Evolutionary conservation across 2,888 invertebrate genomes (phyloP), one percentile per base, ranked within the genome.

Genomic region (Melanchra persicariae): DNA sequence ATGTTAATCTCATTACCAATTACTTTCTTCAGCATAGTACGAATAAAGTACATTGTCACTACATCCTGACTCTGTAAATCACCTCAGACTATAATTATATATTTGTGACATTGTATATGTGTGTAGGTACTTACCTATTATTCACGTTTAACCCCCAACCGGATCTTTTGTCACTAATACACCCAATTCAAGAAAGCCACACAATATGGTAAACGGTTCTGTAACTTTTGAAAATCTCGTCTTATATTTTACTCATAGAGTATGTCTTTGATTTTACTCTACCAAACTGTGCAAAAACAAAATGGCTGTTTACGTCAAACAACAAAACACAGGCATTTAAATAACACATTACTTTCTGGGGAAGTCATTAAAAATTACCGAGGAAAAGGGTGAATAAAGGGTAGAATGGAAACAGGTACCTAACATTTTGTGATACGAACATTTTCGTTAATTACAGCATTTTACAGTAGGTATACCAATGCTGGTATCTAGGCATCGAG

Each of bases 351-450:
- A 72, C 24, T 60, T 64, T 45, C 24, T 52, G 51, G 26, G 12
- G 8, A 0, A 8, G 7, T 61, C 66, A 72, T 77, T 72, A 72
- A 76, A 65, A 71, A 65, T 71, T 77, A 52, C 45, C 15, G 55
- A 47, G 12, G 47, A 59, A 52, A 59, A 60, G 30, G 60, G 70
- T 54, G 15, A 47, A 63, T 17, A 57, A 30, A n/a, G 47, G 60
- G 60, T 47, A 37, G 12, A 19, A 45, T 9, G 49, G 24, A 40
- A 76, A 64, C n/a, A 45, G 15, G 60, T 45, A 37, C 43, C 17
- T 34, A 24, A 54, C 9, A 51, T 55, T 51, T n/a, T 37, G 15
- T 49, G n/a, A 26, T 63, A n/a, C n/a, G 15, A 43, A 15, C 17
- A 30, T 45, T 49, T 49, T 19, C 8, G n/a, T n/a, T 8, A 55